A percentile compares a stretch with the other conserved stretches of the same genome.
Evolutionary conservation across 2,888 invertebrate species (phyloP).

Genomic region (Elegia similella): DNA sequence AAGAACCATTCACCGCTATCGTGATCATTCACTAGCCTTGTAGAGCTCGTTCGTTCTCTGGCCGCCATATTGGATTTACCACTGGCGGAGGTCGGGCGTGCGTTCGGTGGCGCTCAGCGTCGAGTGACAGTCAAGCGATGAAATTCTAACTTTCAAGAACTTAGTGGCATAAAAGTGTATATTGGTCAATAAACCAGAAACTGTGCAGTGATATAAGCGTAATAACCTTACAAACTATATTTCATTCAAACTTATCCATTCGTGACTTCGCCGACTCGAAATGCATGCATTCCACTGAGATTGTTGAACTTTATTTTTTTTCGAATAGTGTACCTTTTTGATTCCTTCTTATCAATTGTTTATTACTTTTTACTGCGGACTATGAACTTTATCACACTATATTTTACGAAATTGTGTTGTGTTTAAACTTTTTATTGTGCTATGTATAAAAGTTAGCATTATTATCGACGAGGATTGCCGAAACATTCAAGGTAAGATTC

Average conservation of each 20-base stretch:
- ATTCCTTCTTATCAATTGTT: slow-evolving; percentile 66
- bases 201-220: slow-evolving; percentile 47
- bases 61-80: slow-evolving; percentile 71
- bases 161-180: slow-evolving; percentile 32
- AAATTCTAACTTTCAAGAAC: slow-evolving; percentile 59
- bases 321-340: slow-evolving; percentile 64
- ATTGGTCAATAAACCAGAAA: slow-evolving; percentile 27
- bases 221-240: slow-evolving; percentile 16
- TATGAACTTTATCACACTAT: slow-evolving; percentile 37
- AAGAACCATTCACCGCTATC: not conserved
- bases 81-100: slow-evolving; percentile 47
- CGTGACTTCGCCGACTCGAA: slow-evolving; percentile 57
- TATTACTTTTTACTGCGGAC: slow-evolving; percentile 45
- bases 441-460: slow-evolving; percentile 50
- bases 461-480: slow-evolving; percentile 62
- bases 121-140: slow-evolving; percentile 68
- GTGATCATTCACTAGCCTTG: not conserved
- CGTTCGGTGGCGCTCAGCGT: slow-evolving; percentile 47
- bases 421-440: slow-evolving; percentile 47
- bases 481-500: slow-evolving; percentile 68
- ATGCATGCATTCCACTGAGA: slow-evolving; percentile 77
- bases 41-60: slow-evolving; percentile 25
- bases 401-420: slow-evolving; percentile 38
- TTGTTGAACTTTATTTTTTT: slow-evolving; percentile 76
- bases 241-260: slow-evolving; percentile 32